These are phyloP conservation scores for Furnarius figulus DNA, from an alignment of 2,113 vertebrate genomes.

Conservation along the genomic window DNA sequence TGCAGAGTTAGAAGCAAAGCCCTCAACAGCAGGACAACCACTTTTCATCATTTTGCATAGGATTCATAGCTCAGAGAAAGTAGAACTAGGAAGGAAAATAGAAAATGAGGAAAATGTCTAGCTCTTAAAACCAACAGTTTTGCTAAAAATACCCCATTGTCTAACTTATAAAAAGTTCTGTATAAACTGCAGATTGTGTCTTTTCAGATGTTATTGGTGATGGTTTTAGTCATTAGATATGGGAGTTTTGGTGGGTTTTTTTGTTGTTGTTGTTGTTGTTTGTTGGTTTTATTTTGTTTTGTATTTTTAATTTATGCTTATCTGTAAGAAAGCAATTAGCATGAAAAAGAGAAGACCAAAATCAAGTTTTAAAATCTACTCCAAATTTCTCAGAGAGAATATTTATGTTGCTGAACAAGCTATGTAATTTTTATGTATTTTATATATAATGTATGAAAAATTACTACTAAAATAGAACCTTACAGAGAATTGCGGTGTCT, in stretches of 20 bases:
- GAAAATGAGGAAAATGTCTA: not conserved
- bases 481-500: not conserved
- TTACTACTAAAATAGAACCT: not conserved
- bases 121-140: not conserved
- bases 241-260: accelerated
- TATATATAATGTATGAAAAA: not conserved
- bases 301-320: not conserved
- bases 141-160: not conserved
- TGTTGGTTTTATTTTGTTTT: not conserved
- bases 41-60: not conserved
- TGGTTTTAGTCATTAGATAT: not conserved
- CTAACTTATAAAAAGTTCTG: not conserved
- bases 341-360: not conserved
- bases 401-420: not conserved
- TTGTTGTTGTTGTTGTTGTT: not conserved
- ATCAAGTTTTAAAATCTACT: not conserved
- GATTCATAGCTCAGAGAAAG: not conserved
- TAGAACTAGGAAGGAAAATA: not conserved
- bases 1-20: not conserved
- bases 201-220: not conserved
- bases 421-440: not conserved
- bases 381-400: not conserved
- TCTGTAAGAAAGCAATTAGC: not conserved
- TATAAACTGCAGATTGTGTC: not conserved
- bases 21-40: not conserved